Evolutionary conservation across 1,140 invertebrate species (phyloP).

Genomic region (Ganaspis sp.): DNA sequence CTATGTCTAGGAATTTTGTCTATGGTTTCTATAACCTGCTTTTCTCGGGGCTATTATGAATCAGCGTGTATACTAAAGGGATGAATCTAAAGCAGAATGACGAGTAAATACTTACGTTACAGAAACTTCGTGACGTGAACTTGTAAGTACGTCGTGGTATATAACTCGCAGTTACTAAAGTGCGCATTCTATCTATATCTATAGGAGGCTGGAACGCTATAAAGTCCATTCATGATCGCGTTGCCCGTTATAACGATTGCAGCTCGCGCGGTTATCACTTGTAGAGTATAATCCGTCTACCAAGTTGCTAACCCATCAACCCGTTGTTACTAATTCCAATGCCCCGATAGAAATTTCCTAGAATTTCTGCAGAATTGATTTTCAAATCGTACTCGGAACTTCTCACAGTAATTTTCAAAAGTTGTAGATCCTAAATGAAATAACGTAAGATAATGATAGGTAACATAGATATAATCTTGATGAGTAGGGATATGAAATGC

Average conservation of each 20-base stretch:
- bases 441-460: too few species aligned
- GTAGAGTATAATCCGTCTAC: constrained; percentile 26
- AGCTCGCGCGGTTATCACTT: constrained; percentile 50
- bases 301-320: constrained; percentile 26
- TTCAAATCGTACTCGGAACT: too few species aligned
- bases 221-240: constrained; percentile 69
- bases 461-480: too few species aligned
- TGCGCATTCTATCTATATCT: constrained; percentile 54
- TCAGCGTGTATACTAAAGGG: not conserved
- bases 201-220: constrained; percentile 62
- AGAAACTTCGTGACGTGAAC: constrained; percentile 22
- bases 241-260: constrained; percentile 57
- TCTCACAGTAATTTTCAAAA: too few species aligned
- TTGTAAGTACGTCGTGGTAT: constrained; percentile 47
- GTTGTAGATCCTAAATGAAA: too few species aligned
- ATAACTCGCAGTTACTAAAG: constrained; percentile 64
- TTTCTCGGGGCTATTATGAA: too few species aligned
- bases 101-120: constrained; percentile 21
- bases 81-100: not conserved
- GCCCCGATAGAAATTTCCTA: not conserved
- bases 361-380: not conserved
- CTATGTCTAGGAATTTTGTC: too few species aligned
- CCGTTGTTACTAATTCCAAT: not conserved
- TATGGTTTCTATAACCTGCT: too few species aligned
- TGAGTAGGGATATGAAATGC: too few species aligned